Evolutionary conservation across 2,888 invertebrate species (phyloP).

Genomic region (Hirtodrosophila trivittata): DNA sequence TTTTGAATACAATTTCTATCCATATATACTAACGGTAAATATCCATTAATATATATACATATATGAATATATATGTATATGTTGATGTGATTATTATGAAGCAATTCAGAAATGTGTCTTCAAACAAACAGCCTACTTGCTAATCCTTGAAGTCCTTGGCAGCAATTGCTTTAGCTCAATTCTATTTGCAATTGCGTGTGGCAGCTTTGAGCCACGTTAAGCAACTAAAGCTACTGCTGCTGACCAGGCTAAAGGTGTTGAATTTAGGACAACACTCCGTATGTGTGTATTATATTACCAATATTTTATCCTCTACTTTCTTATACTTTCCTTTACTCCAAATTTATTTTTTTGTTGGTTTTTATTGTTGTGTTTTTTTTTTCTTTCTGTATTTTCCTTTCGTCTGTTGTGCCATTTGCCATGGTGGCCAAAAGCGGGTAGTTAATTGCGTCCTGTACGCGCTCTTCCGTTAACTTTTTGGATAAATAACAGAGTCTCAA

Average conservation of each 20-base stretch:
- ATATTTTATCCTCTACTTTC: slow-evolving; percentile 11
- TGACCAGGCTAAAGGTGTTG: slow-evolving; percentile 67
- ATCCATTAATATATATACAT: slow-evolving; percentile 5
- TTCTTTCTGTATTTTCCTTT: not conserved
- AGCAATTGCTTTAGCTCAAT: slow-evolving; percentile 8
- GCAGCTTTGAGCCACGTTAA: slow-evolving; percentile 66
- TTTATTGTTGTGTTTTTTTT: slow-evolving; percentile 8
- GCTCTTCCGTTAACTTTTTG: slow-evolving; percentile 35
- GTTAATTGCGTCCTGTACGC: slow-evolving; percentile 71
- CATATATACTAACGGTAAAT: slow-evolving; percentile 9
- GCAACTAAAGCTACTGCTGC: slow-evolving; percentile 60
- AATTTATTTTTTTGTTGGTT: slow-evolving; percentile 1
- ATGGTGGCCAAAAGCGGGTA: slow-evolving; percentile 24
- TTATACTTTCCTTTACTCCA: not conserved
- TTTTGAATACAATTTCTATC: slow-evolving; percentile 6
- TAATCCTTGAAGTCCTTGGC: slow-evolving; percentile 7
- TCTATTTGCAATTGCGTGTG: slow-evolving; percentile 54
- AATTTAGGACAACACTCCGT: slow-evolving; percentile 65
- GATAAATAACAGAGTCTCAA: slow-evolving; percentile 49
- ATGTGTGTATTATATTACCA: slow-evolving; percentile 40
- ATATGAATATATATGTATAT: slow-evolving; percentile 8
- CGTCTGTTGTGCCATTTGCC: slow-evolving; percentile 49
- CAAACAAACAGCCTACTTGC: slow-evolving; percentile 14
- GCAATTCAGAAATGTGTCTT: not conserved
- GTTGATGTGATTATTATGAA: not conserved